Conservation (phyloP, 2,113 vertebrate genomes). For the Gymnocephalus cernua region DNA sequence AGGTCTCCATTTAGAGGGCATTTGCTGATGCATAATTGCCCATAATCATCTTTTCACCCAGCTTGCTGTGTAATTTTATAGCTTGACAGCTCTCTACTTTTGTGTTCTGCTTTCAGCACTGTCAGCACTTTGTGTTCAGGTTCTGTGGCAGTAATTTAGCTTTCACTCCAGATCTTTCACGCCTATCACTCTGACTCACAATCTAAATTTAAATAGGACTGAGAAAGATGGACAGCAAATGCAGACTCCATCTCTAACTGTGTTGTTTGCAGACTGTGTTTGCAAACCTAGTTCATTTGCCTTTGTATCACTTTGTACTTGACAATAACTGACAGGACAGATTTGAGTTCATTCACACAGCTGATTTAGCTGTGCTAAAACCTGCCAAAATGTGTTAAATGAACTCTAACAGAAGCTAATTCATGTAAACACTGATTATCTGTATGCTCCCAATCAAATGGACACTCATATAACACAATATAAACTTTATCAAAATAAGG, state of each 20-base stretch:
- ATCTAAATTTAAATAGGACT: slow-evolving; percentile 64
- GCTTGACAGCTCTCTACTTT: slow-evolving; percentile 73
- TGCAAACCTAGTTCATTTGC: neutral
- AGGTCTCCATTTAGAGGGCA: slow-evolving; percentile 64
- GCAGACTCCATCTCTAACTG: neutral
- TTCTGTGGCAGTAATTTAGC: slow-evolving; percentile 70
- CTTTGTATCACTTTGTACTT: neutral
- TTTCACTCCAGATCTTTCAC: slow-evolving; percentile 64
- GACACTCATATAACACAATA: neutral
- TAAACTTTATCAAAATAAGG: slow-evolving; percentile 18
- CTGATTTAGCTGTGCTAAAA: neutral
- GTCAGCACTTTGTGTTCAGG: slow-evolving; percentile 70
- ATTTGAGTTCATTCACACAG: neutral
- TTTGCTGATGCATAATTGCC: slow-evolving; percentile 71
- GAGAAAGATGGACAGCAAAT: slow-evolving; percentile 15
- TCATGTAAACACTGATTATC: neutral
- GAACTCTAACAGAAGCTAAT: neutral
- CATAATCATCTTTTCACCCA: slow-evolving; percentile 74
- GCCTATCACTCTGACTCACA: slow-evolving; percentile 57
- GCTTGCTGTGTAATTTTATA: slow-evolving; percentile 67
- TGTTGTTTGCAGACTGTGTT: neutral
- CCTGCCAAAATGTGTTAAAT: neutral
- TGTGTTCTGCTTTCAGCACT: slow-evolving; percentile 59
- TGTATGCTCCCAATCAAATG: slow-evolving; percentile 7
- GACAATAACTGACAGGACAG: neutral